Conservation (phyloP, 2,113 vertebrate genomes). For the Amphiprion percula region DNA sequence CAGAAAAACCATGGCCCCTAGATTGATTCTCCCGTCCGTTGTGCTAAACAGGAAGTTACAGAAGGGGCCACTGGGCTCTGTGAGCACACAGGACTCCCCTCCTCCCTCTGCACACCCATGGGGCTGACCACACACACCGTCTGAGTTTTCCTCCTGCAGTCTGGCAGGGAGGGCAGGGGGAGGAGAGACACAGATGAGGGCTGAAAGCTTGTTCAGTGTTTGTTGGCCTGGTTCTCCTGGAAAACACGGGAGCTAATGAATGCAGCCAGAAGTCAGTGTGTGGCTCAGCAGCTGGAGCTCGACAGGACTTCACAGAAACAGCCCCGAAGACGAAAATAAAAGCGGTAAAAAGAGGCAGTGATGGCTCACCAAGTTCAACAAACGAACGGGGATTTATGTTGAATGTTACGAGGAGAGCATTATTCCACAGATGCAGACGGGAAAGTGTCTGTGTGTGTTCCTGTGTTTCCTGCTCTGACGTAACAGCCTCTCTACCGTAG, state of each 20-base stretch:
- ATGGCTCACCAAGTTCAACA: conserved; percentile 20
- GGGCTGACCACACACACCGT: conserved; percentile 49
- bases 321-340: conserved; percentile 7
- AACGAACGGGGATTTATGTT: conserved; percentile 8
- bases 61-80: conserved; percentile 2
- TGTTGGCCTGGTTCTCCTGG: conserved; percentile 47
- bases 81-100: background rate
- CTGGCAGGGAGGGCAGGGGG: conserved; percentile 20
- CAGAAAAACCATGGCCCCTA: background rate
- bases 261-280: conserved; percentile 61
- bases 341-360: background rate
- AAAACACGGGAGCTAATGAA: conserved; percentile 64
- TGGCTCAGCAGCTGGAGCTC: conserved; percentile 55
- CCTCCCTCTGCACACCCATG: conserved; percentile 3
- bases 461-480: conserved; percentile 55
- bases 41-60: conserved; percentile 13
- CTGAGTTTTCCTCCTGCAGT: conserved; percentile 39
- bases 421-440: conserved; percentile 6
- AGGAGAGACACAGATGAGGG: conserved; percentile 52
- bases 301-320: conserved; percentile 12
- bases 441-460: conserved; percentile 27
- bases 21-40: background rate
- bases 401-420: conserved; percentile 13
- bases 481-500: conserved; percentile 69
- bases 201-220: conserved; percentile 55